Conservation (phyloP, 2,113 vertebrate genomes). For the Leucosticte australis region DNA sequence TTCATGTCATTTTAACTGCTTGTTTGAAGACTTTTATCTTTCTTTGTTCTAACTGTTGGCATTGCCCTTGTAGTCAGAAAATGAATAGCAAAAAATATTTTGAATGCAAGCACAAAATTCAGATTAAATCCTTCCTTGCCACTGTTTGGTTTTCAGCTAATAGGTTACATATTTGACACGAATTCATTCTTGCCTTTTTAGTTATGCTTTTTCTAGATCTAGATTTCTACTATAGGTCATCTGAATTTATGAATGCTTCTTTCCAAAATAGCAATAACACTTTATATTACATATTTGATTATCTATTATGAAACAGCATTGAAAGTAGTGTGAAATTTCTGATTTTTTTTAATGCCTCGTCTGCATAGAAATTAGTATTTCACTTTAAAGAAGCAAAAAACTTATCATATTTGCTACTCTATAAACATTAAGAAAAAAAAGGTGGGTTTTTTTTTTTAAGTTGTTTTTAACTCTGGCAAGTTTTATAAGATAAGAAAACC, state of each 20-base stretch:
- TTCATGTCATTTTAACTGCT: background rate
- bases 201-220: background rate
- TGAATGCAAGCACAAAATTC: background rate
- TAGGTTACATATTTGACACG: background rate
- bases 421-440: background rate
- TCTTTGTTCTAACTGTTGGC: background rate
- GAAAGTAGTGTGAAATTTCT: background rate
- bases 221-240: background rate
- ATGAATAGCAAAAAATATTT: background rate
- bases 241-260: background rate
- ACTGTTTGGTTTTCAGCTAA: background rate
- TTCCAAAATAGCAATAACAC: background rate
- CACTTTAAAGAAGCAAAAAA: background rate
- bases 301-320: background rate
- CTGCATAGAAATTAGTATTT: background rate
- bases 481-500: background rate
- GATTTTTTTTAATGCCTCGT: background rate
- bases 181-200: background rate
- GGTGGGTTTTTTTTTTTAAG: accelerated
- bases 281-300: background rate
- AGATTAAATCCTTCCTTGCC: background rate
- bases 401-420: background rate
- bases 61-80: background rate
- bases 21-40: background rate
- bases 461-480: background rate